Conservation (phyloP, 1,140 invertebrate genomes). For the Spodoptera frugiperda region DNA sequence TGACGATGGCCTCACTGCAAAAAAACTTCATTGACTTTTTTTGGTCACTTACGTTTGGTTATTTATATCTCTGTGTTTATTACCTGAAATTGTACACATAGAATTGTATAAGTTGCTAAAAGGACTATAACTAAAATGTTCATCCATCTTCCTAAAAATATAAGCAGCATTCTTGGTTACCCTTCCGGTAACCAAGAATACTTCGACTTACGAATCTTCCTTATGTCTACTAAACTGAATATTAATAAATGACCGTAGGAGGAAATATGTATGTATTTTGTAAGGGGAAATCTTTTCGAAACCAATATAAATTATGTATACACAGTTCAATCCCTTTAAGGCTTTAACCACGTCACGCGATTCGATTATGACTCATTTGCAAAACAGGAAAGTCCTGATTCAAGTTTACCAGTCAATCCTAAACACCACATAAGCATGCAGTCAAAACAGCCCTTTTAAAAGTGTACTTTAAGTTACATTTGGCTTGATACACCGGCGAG, state of each 20-base stretch:
- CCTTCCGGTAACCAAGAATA: too few species aligned
- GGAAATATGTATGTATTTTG: background rate
- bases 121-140: too few species aligned
- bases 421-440: background rate
- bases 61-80: too few species aligned
- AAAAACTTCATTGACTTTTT: background rate
- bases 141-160: too few species aligned
- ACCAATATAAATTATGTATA: background rate
- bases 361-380: background rate
- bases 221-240: background rate
- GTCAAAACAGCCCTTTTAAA: background rate
- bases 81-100: too few species aligned
- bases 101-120: too few species aligned
- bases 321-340: background rate
- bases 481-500: background rate
- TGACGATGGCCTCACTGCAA: conserved; percentile 1
- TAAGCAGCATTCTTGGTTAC: background rate
- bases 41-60: background rate
- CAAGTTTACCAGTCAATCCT: conserved; percentile 10
- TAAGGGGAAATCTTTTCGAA: background rate
- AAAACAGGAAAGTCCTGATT: conserved; percentile 36
- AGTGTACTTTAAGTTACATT: background rate
- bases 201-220: background rate
- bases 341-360: background rate
- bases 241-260: background rate